phyloP scores from a whole-genome alignment of 2,888 invertebrate genomes.

The Sthenelais limicola region DNA sequence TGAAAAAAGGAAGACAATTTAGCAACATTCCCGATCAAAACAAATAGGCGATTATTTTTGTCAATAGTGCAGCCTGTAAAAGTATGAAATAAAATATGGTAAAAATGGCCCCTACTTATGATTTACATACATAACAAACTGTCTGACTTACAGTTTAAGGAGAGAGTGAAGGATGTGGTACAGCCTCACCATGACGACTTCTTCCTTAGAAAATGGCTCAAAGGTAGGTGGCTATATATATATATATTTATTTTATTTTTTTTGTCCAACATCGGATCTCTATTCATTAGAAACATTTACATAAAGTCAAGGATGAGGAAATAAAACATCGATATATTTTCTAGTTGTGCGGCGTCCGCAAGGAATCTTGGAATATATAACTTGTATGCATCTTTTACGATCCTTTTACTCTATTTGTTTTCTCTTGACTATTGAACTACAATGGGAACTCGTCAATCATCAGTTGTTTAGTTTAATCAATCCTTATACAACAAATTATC shows the following conservation, averaged over 20 bases:
- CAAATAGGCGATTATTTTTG: no score
- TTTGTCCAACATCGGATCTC: no score
- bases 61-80: no score
- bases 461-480: background rate
- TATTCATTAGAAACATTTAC: no score
- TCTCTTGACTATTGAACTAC: background rate
- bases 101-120: no score
- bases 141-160: constrained; percentile 44
- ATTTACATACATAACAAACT: background rate
- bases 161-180: constrained; percentile 42
- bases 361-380: background rate
- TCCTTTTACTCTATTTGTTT: background rate
- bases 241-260: no score
- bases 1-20: no score
- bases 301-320: no score
- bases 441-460: background rate
- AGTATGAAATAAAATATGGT: no score
- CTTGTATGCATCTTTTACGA: background rate
- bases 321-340: no score
- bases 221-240: constrained; percentile 58
- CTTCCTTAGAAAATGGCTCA: constrained; percentile 59
- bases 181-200: constrained; percentile 55
- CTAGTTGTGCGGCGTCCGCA: no score
- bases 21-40: no score
- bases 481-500: background rate